Percentiles rank a stretch among this genome's conserved stretches.
Conservation (phyloP, 2,888 invertebrate species). For the Protophormia terraenovae region DNA sequence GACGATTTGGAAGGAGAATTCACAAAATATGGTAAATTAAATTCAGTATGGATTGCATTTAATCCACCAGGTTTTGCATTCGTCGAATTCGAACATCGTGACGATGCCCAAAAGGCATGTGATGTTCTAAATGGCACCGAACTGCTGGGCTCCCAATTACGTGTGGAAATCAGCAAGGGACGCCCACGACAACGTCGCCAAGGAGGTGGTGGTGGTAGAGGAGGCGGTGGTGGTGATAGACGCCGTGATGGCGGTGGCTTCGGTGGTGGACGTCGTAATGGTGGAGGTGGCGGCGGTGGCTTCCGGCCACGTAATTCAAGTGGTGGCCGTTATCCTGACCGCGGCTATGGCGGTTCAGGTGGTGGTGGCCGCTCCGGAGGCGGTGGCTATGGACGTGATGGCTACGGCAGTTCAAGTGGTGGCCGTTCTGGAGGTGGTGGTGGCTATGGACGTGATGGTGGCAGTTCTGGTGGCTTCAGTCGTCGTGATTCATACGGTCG, state of each 20-base stretch:
- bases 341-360: conserved; percentile 70
- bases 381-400: conserved; percentile 77
- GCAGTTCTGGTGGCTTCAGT: conserved; percentile 80
- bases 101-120: conserved; percentile 95
- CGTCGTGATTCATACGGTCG: conserved; percentile 75
- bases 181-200: conserved; percentile 86
- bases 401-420: conserved; percentile 75
- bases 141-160: conserved; percentile 91
- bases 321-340: conserved; percentile 77
- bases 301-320: conserved; percentile 82
- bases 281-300: conserved; percentile 80
- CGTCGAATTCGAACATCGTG: conserved; percentile 94
- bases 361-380: conserved; percentile 69
- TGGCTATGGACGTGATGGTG: conserved; percentile 82
- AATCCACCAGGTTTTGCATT: conserved; percentile 97
- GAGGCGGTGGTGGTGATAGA: conserved; percentile 83
- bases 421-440: conserved; percentile 79
- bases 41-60: conserved; percentile 95
- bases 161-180: conserved; percentile 93
- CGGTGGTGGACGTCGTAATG: conserved; percentile 81
- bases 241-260: conserved; percentile 83
- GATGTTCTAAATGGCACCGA: conserved; percentile 92
- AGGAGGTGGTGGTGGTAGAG: conserved; percentile 82
- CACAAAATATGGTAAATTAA: conserved; percentile 94
- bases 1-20: conserved; percentile 95